Conservation (phyloP, 2,797 vertebrate species). For the Otolemur crassicaudatus region DNA sequence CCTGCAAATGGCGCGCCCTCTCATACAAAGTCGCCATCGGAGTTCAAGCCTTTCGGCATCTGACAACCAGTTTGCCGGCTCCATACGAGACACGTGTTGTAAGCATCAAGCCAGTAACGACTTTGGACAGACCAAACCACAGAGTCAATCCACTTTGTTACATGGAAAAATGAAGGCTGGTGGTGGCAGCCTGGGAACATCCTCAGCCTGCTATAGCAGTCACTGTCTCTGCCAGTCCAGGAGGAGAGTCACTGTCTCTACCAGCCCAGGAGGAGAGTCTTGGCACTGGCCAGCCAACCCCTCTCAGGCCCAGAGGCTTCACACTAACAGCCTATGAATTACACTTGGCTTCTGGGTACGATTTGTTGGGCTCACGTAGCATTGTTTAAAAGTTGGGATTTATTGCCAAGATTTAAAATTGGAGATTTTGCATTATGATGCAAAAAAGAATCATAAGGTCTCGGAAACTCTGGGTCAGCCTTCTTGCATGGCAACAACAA, state of each 20-base stretch:
- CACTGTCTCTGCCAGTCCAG: not conserved
- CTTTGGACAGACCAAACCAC: not conserved
- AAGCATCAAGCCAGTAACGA: not conserved
- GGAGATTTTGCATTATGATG: not conserved
- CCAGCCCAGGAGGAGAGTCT: not conserved
- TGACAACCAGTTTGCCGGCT: not conserved
- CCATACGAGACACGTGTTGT: not conserved
- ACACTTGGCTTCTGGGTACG: not conserved
- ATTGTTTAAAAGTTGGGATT: not conserved
- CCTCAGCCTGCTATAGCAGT: not conserved
- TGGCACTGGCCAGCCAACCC: not conserved
- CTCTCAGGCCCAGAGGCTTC: not conserved
- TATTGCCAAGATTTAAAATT: slow-evolving; percentile 15
- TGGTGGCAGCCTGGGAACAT: not conserved
- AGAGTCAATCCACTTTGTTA: not conserved
- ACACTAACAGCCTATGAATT: not conserved
- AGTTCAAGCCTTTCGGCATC: not conserved
- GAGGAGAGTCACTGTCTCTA: not conserved
- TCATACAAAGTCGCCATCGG: not conserved
- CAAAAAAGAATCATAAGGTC: not conserved
- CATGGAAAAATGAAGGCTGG: not conserved
- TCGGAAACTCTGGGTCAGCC: not conserved
- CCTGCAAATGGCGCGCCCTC: not conserved
- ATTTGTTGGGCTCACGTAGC: not conserved
- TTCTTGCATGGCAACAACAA: not conserved